Base-by-base conservation (phyloP, 2,888 invertebrate species). In the Nebria brevicollis region DNA sequence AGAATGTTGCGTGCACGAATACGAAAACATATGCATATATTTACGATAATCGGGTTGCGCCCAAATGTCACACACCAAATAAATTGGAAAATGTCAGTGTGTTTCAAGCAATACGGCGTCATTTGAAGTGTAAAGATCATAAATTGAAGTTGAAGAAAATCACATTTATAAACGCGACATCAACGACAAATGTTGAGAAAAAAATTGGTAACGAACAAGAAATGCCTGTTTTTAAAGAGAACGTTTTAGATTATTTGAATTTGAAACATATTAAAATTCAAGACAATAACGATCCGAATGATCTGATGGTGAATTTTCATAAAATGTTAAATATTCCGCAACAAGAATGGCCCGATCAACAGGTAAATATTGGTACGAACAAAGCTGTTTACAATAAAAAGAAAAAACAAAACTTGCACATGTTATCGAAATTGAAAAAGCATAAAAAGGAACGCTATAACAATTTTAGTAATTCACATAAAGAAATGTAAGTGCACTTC, bases 61-160 rank as follows among this genome's bases (percentile, higher is more conserved):
- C 94, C 0, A 90, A 92, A 84, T 94, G 94, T 86, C 87, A 88
- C 42, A 90, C 91, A 11, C 93, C 93, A 1, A 86, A 87, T 42
- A 91, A 91, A 84, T 91, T 91, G 82, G 88, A 90, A 82, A 91
- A 92, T 82, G 92, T 92, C 89, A 93, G 92, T 84, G 91, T 94
- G 4, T 94, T 93, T 85, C 92, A 93, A 86, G 93, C 92, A 1
- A 87, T 94, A 83, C 89, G 92, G 66, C 91, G 91, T 85, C 91
- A 92, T 78, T 86, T 91, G 15, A 89, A 89, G 84, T 92, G 92
- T 82, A 72, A 78, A 73, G 75, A 73, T 10, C 77, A 64, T 5
- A 80, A 75, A 75, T 72, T 75, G 20, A 80, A 80, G 75, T 42
- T 73, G 15, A 73, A 73, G 41, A 73, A 73, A 73, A 7, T 5